Base-by-base conservation (phyloP, 2,113 vertebrate species). In the Paraplagusia blochii region DNA sequence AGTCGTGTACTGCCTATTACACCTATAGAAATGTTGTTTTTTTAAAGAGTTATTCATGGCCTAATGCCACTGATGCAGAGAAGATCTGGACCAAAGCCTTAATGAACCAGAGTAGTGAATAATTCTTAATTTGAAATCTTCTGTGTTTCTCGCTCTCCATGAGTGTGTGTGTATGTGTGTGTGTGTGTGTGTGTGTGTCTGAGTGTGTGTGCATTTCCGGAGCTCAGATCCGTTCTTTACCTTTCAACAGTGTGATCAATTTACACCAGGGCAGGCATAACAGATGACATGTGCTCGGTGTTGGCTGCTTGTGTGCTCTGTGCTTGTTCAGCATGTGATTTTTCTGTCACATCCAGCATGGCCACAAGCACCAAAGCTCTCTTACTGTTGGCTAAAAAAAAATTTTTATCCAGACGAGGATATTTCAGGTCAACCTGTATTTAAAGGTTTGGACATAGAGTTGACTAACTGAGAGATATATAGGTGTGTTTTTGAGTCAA, bases 231-330 rank as follows among this genome's bases (percentile, higher is more conserved):
- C 50, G 62, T 88, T 83, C 76, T 84, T 78, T 76, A 76, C 72
- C 72, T 76, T 65, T 74, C 77, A 70, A 76, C 69, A 76, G 82
- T 66, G 63, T 74, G 88, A 92, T 92, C 89, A 88, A 74, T 91
- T 92, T 91, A 87, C 90, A 90, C 90, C 71, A 83, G 54, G 74
- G 67, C 66, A 89, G 89, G 89, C 87, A 91, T 90, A 89, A 91
- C 85, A 84, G 82, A 90, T 83, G 82, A 79, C 81, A 78, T 73
- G 85, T 72, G 71, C 84, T 72, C 66, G 82, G 47, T 82, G 78
- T 76, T 74, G 44, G 72, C 75, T 73, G 77, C 68, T 71, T 69
- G 66, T 49, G 70, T 61, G 58, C 56, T 51, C 29, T 80, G 40
- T 80, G 81, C 88, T 62, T 36, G 57, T 62, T 90, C 88, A 90